Evolutionary conservation across 2,797 vertebrate genomes (phyloP).

Genomic region (Carcharodon carcharias): DNA sequence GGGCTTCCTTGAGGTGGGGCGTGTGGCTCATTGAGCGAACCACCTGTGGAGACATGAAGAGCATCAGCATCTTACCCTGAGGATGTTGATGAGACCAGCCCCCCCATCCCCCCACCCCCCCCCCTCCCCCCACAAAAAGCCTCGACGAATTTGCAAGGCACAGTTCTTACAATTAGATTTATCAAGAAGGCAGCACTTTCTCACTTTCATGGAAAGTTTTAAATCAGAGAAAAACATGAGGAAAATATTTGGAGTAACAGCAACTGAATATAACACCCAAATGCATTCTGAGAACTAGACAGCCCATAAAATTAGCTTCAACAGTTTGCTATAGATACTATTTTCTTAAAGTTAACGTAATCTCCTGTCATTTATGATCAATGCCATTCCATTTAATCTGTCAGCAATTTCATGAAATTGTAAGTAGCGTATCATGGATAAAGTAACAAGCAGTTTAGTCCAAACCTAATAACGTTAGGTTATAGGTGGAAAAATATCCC

Average conservation of each 20-base stretch:
- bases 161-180: not conserved
- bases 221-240: too few species aligned
- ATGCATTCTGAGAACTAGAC: not conserved
- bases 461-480: not conserved
- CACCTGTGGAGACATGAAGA: not conserved
- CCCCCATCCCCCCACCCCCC: too few species aligned
- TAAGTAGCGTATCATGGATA: too few species aligned
- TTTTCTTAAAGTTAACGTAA: not conserved
- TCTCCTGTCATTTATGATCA: not conserved
- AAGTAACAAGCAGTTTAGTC: not conserved
- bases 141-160: too few species aligned
- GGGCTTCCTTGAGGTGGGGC: not conserved
- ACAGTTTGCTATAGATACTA: not conserved
- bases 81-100: not conserved
- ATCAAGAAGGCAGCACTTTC: not conserved
- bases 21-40: not conserved
- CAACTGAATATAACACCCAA: not conserved
- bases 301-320: not conserved
- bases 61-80: not conserved
- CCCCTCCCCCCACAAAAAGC: too few species aligned
- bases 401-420: not conserved
- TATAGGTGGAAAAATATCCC: not conserved
- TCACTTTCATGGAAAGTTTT: not conserved
- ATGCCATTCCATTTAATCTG: not conserved
- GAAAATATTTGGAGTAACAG: too few species aligned